phyloP scores from a whole-genome alignment of 1,140 invertebrate genomes.

The Drosophila obscura region DNA sequence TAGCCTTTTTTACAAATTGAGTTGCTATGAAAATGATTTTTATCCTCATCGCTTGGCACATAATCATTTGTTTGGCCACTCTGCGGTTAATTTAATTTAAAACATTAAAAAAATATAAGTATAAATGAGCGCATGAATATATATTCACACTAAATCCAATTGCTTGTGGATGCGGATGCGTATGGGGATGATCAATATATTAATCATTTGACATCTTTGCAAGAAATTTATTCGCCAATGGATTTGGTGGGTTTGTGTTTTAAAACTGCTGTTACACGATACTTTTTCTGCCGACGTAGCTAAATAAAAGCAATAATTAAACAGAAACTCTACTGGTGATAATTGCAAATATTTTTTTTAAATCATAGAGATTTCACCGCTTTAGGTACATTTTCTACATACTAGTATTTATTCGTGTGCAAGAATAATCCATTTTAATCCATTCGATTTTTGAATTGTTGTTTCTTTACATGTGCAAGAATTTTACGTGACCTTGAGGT shows the following conservation, averaged over 20 bases:
- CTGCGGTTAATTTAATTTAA: conserved; percentile 62
- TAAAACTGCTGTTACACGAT: too few species aligned
- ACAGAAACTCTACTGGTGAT: too few species aligned
- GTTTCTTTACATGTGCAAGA: too few species aligned
- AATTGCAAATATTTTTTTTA: too few species aligned
- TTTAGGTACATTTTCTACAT: too few species aligned
- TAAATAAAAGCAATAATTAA: too few species aligned
- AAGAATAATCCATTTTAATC: not conserved
- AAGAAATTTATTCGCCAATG: not conserved
- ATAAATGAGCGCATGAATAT: conserved; percentile 38
- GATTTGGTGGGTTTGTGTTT: too few species aligned
- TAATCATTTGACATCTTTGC: conserved; percentile 21
- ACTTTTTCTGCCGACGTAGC: too few species aligned
- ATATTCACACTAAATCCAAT: conserved; percentile 15
- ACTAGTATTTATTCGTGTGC: too few species aligned
- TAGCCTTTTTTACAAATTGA: conserved; percentile 14
- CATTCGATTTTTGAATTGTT: too few species aligned
- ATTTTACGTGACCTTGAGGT: too few species aligned
- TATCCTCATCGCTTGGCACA: conserved; percentile 23
- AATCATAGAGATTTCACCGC: too few species aligned
- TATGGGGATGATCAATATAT: conserved; percentile 18
- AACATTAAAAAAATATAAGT: conserved; percentile 36
- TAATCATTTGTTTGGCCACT: conserved; percentile 45
- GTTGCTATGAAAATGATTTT: conserved; percentile 31
- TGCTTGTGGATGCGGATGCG: not conserved